Evolutionary conservation across 2,113 vertebrate species (phyloP).

Genomic region (Malaclemys terrapin): DNA sequence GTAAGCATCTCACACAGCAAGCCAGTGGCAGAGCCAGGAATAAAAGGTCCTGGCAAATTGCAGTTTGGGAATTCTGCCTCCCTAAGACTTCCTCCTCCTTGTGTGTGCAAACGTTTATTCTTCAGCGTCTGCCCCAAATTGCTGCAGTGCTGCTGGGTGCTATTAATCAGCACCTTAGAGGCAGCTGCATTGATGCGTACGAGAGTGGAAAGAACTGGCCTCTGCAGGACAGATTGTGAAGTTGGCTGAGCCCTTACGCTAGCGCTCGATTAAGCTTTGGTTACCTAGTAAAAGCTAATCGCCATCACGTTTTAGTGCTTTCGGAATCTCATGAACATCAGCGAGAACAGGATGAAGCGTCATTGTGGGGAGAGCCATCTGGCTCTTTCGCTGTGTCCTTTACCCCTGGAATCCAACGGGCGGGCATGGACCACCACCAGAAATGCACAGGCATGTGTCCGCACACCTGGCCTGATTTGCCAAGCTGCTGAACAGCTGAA

Average conservation of each 20-base stretch:
- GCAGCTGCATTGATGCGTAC: background rate
- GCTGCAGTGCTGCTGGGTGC: too few relatives aligned
- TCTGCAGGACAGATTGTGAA: background rate
- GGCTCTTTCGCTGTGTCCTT: background rate
- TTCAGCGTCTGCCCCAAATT: background rate
- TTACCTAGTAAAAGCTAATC: background rate
- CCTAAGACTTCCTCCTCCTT: background rate
- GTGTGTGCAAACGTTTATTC: background rate
- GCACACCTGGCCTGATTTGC: background rate
- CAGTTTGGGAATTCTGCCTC: background rate
- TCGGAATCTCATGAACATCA: background rate
- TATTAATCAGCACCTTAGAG: background rate
- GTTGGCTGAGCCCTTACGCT: background rate
- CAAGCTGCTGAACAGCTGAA: background rate
- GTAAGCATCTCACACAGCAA: background rate
- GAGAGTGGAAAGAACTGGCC: background rate
- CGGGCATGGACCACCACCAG: background rate
- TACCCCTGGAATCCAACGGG: background rate
- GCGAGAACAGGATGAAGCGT: background rate
- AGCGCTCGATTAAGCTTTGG: too few relatives aligned
- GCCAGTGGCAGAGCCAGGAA: background rate
- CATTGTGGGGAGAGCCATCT: background rate
- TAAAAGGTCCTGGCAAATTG: background rate
- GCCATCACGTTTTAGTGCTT: background rate
- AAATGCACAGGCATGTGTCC: background rate